These are phyloP conservation scores for Steatocranus sp. DNA, from an alignment of 2,797 vertebrate genomes.

Conservation along the genomic window DNA sequence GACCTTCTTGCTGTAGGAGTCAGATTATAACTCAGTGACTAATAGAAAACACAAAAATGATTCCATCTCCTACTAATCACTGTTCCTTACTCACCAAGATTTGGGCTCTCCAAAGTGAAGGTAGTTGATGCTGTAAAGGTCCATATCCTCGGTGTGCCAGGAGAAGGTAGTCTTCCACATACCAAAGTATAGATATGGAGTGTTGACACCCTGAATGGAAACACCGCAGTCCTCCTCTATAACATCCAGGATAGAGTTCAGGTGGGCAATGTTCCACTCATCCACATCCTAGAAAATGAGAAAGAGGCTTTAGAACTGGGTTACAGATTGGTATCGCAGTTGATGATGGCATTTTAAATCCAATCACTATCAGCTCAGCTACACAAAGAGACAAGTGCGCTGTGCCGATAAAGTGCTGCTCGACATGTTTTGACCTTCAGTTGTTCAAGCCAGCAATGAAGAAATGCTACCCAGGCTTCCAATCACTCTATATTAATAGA, in stretches of 20 bases:
- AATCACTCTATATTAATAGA: background rate
- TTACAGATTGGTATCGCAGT: background rate
- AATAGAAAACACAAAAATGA: background rate
- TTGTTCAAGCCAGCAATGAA: background rate
- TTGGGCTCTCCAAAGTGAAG: constrained; percentile 98
- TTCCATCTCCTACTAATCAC: background rate
- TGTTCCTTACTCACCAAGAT: constrained; percentile 86
- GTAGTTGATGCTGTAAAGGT: constrained; percentile 99
- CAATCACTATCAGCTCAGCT: background rate
- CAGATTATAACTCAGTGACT: background rate
- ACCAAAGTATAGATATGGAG: constrained; percentile 96
- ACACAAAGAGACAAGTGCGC: background rate
- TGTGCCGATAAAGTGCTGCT: background rate
- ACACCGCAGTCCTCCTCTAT: constrained; percentile 94
- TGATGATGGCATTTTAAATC: background rate
- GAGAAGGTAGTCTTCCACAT: constrained; percentile 99
- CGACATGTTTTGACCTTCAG: background rate
- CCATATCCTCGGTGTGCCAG: constrained; percentile 99
- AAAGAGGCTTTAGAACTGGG: background rate
- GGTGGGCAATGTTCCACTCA: constrained; percentile 94
- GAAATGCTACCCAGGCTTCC: background rate
- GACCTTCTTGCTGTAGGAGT: background rate
- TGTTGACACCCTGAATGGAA: constrained; percentile 97
- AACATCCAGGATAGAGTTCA: constrained; percentile 94
- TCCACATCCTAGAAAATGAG: constrained; percentile 79